Percentiles rank a stretch among this genome's conserved stretches.
Evolutionary conservation across 1,140 invertebrate genomes (phyloP).

Genomic region (Wasmannia auropunctata): DNA sequence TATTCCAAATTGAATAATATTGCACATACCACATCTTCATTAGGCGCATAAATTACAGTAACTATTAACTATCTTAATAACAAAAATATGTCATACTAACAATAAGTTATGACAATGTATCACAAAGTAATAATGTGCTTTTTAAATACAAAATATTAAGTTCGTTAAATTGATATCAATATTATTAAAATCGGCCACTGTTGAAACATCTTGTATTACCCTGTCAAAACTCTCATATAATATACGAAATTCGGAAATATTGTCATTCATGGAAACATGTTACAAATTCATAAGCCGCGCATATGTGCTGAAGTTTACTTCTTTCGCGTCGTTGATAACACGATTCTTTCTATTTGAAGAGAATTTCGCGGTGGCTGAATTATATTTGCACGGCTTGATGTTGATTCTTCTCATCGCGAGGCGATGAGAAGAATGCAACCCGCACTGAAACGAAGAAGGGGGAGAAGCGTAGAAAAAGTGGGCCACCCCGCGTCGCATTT

Average conservation of each 20-base stretch:
- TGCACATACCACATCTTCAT: neutral
- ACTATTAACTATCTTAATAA: neutral
- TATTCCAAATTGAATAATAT: neutral
- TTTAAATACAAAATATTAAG: neutral
- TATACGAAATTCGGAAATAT: neutral
- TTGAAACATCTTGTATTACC: neutral
- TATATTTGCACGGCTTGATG: slow-evolving; percentile 6
- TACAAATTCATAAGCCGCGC: neutral
- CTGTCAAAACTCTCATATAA: neutral
- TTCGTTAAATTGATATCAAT: neutral
- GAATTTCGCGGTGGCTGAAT: neutral
- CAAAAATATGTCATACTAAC: neutral
- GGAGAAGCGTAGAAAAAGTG: slow-evolving; percentile 23
- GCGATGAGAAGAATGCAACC: neutral
- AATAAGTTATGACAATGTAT: neutral
- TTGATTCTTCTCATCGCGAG: neutral
- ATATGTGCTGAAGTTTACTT: neutral
- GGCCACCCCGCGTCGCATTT: slow-evolving; percentile 42
- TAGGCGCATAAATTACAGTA: neutral
- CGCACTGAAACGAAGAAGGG: slow-evolving; percentile 8
- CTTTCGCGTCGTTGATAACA: neutral
- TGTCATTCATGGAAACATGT: neutral
- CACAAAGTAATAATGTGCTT: neutral
- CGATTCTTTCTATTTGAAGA: neutral
- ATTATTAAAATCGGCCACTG: neutral